phyloP scores from a whole-genome alignment of 2,797 vertebrate species.

The Poecilia velifera region DNA sequence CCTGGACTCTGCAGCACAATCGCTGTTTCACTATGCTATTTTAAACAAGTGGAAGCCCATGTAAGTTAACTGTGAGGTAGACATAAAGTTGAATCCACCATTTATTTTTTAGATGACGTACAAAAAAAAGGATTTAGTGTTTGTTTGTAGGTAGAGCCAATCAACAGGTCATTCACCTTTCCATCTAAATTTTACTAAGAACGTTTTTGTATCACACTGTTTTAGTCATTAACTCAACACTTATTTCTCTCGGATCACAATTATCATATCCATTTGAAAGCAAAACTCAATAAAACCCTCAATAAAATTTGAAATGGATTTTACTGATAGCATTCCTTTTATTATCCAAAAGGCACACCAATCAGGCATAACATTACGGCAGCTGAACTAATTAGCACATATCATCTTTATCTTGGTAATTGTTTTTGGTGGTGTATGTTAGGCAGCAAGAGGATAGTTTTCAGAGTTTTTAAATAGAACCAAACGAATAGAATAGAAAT shows the following conservation, averaged over 20 bases:
- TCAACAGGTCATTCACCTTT: neutral
- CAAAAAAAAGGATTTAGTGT: neutral
- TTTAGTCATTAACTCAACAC: neutral
- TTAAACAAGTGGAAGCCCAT: neutral
- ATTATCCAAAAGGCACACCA: neutral
- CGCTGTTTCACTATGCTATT: neutral
- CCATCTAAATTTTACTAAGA: neutral
- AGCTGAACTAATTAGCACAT: neutral
- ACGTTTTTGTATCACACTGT: neutral
- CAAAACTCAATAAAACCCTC: neutral
- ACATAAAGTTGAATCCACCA: neutral
- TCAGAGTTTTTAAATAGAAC: neutral
- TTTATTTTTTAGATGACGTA: neutral
- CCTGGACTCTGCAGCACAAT: neutral
- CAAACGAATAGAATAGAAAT: neutral
- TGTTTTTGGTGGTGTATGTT: neutral
- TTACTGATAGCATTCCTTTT: neutral
- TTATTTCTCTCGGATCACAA: neutral
- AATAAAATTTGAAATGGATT: neutral
- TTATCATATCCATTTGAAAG: neutral
- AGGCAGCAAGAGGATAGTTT: neutral
- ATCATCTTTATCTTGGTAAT: neutral
- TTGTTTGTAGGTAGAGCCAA: neutral
- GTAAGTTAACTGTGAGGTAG: neutral
- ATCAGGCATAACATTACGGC: neutral